Base-by-base conservation (phyloP, 2,888 invertebrate genomes). In the Drosophila siamana region DNA sequence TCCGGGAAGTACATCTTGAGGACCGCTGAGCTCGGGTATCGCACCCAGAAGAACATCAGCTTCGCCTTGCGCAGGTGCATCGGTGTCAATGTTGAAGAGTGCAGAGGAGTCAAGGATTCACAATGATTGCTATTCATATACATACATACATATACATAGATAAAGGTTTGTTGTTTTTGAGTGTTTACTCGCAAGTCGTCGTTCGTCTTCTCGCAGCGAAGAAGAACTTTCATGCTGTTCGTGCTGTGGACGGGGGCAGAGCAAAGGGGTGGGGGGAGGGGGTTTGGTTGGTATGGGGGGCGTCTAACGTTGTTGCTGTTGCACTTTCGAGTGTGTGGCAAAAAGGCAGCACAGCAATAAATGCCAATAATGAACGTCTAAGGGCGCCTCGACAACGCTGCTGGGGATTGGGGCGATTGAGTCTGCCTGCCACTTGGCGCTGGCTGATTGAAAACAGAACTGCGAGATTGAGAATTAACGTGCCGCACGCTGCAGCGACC, bases 1-100 rank as follows among this genome's bases (percentile, higher is more conserved):
- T 99, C 99, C 41, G 99, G 99, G 95, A 99, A 99, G 95, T 98
- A 99, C 96, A 98, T 98, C 94, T 99, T 99, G 93, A 99, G 96
- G 87, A 99, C 97, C 90, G 98, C 97, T 73, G 99, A 99, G 93
- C 98, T 98, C 71, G 99, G 99, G 93, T 99, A 99, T 90, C 99
- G 95, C 90, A 98, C 98, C 97, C 98, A 99, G 96, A 99, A 99
- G 96, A 99, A 99, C 99, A 99, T 99, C 94, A 99, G 95, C 94
- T 99, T 99, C 81, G 99, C 99, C 93, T 99, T 99, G 92, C 99
- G 95, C 91, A 99, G 96, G 94, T 99, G 99, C 98, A 99, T 98
- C 92, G 99, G 99, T 89, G 99, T 99, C 94, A 99, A 94, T 90
- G 98, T 99, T 92, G 97, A 97, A 94, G 97, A 97, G 96, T 97